Percentiles rank a stretch among this genome's conserved stretches.
Conservation (phyloP, 37 sponge, comb jelly and placozoan genomes). For the Aphrocallistes beatrix region DNA sequence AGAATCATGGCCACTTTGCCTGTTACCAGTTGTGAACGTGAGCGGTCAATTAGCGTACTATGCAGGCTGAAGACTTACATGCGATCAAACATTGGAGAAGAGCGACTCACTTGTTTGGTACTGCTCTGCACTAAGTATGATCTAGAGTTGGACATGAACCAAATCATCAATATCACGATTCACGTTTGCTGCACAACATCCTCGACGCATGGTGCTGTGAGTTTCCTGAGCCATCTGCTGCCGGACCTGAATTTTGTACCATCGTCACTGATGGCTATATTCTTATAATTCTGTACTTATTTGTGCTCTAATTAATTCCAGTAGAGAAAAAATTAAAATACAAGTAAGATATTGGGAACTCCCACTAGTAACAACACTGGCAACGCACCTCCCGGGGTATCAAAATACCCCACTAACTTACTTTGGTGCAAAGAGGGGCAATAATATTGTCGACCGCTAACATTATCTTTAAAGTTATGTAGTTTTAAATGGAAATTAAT, state of each 20-base stretch:
- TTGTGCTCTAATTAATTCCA: neutral
- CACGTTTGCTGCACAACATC: conserved; percentile 14
- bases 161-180: neutral
- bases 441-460: too few relatives aligned
- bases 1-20: conserved; percentile 34
- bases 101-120: conserved; percentile 12
- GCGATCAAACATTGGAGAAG: conserved; percentile 7
- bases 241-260: neutral
- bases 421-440: too few relatives aligned
- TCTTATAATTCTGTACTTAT: neutral
- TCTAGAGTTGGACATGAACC: neutral
- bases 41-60: conserved; percentile 41
- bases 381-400: too few relatives aligned
- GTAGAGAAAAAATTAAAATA: neutral
- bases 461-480: too few relatives aligned
- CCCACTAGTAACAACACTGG: too few relatives aligned
- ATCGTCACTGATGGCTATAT: neutral
- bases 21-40: conserved; percentile 51
- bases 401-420: too few relatives aligned
- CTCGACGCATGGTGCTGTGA: conserved; percentile 14
- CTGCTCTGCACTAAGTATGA: neutral
- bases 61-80: conserved; percentile 22
- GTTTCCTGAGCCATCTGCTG: neutral
- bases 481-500: too few relatives aligned
- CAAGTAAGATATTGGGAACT: too few relatives aligned